These are phyloP conservation scores for Eupristina koningsbergeri DNA, from an alignment of 1,140 invertebrate species.

Conservation along the genomic window DNA sequence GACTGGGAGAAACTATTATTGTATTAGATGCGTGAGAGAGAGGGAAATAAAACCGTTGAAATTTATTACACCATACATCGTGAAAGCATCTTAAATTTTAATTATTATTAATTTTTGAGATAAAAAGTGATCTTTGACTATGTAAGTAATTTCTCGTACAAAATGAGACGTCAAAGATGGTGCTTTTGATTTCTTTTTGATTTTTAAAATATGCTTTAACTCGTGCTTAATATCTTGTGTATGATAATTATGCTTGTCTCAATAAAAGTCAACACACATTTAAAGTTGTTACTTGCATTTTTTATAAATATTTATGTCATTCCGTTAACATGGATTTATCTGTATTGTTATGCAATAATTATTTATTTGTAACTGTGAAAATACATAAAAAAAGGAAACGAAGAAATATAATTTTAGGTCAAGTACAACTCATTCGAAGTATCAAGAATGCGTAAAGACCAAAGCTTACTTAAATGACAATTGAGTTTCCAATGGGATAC, in stretches of 20 bases:
- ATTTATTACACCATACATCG: slow-evolving; percentile 6
- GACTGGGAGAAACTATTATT: slow-evolving; percentile 35
- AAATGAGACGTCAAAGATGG: neutral
- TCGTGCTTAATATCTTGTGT: neutral
- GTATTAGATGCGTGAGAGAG: neutral
- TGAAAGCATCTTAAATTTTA: slow-evolving; percentile 24
- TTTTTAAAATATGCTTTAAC: neutral
- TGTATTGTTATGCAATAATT: too few relatives aligned
- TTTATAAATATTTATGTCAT: too few relatives aligned
- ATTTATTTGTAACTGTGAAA: too few relatives aligned
- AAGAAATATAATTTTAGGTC: neutral
- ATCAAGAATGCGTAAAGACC: neutral
- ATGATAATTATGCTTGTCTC: too few relatives aligned
- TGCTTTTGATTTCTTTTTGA: neutral
- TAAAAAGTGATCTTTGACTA: slow-evolving; percentile 42
- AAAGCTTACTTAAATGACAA: neutral
- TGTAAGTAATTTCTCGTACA: slow-evolving; percentile 20
- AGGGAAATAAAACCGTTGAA: neutral
- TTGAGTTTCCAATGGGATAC: neutral
- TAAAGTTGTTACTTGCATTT: too few relatives aligned
- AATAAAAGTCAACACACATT: too few relatives aligned
- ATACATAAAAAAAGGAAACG: too few relatives aligned
- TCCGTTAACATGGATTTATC: too few relatives aligned
- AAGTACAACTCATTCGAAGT: neutral
- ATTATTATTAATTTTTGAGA: too few relatives aligned